Conservation (phyloP, 1,140 invertebrate genomes). For the Diploscapter pachys region DNA sequence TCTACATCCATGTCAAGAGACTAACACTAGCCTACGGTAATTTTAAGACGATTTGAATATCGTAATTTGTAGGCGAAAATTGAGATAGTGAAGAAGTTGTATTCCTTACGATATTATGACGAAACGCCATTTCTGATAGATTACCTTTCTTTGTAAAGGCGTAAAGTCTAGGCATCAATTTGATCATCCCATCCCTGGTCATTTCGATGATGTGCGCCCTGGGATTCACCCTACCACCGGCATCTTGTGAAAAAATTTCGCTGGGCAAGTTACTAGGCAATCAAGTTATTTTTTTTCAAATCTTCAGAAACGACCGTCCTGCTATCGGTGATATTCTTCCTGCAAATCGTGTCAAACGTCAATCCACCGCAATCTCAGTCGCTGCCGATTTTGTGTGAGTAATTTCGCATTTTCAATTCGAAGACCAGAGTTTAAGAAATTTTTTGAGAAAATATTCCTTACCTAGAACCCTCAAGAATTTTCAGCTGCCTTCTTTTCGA, state of each 20-base stretch:
- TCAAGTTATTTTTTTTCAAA: background rate
- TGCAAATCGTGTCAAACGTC: conserved; percentile 31
- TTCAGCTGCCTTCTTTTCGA: conserved; percentile 34
- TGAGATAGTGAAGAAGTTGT: too few relatives aligned
- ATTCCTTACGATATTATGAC: too few relatives aligned
- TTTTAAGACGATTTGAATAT: too few relatives aligned
- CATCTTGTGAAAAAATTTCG: conserved; percentile 35
- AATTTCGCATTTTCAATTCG: conserved; percentile 1
- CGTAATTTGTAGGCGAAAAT: too few relatives aligned
- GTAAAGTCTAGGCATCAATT: conserved; percentile 5
- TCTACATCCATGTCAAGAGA: conserved; percentile 28
- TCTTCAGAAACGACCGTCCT: conserved; percentile 31
- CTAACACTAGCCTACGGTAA: conserved; percentile 29
- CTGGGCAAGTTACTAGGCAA: conserved; percentile 12
- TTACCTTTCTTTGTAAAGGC: too few relatives aligned
- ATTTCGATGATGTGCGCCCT: conserved; percentile 36
- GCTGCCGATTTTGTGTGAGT: conserved; percentile 29
- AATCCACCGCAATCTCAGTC: conserved; percentile 33
- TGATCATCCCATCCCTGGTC: conserved; percentile 36
- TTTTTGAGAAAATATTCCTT: background rate
- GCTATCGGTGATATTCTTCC: conserved; percentile 36
- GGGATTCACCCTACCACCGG: conserved; percentile 34
- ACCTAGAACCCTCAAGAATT: background rate
- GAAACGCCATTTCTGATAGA: too few relatives aligned
- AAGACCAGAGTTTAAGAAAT: too few relatives aligned